Conservation (phyloP, 1,140 invertebrate genomes). For the Aleiodes sp. region DNA sequence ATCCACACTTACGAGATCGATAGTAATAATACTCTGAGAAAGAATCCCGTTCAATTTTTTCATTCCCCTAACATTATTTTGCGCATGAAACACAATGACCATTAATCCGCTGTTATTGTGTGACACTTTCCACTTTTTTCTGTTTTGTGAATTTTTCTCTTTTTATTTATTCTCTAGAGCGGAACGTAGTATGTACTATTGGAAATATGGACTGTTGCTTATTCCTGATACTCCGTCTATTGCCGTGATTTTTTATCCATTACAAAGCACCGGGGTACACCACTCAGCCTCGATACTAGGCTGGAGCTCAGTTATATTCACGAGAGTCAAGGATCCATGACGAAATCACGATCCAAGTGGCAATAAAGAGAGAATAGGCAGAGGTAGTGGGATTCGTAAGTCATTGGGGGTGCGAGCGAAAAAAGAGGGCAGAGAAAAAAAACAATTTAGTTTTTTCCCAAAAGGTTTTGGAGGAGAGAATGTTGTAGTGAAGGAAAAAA, state of each 20-base stretch:
- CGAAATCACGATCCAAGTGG: conserved; percentile 54
- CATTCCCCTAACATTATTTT: no score
- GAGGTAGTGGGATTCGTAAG: conserved; percentile 39
- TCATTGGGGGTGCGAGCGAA: conserved; percentile 41
- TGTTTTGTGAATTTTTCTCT: background rate
- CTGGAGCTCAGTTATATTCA: conserved; percentile 38
- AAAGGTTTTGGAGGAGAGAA: background rate
- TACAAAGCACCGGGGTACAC: no score
- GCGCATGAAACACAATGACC: no score
- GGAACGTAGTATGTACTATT: background rate
- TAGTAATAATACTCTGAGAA: no score
- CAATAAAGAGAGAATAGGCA: conserved; percentile 40
- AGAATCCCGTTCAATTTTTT: no score
- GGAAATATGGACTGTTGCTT: conserved; percentile 3
- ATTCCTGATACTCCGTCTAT: background rate
- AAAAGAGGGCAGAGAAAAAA: conserved; percentile 26
- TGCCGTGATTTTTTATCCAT: conserved; percentile 23
- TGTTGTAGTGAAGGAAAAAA: conserved; percentile 29
- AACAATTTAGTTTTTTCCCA: background rate
- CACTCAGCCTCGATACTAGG: background rate
- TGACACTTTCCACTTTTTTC: background rate
- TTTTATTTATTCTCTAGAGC: background rate
- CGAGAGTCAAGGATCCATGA: conserved; percentile 55
- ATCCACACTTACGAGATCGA: no score
- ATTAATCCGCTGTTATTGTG: no score